Percentiles rank a stretch among this genome's conserved stretches.
These are phyloP conservation scores for Dolichotis patagonum DNA, from an alignment of 2,113 vertebrate genomes.

Conservation along the genomic window DNA sequence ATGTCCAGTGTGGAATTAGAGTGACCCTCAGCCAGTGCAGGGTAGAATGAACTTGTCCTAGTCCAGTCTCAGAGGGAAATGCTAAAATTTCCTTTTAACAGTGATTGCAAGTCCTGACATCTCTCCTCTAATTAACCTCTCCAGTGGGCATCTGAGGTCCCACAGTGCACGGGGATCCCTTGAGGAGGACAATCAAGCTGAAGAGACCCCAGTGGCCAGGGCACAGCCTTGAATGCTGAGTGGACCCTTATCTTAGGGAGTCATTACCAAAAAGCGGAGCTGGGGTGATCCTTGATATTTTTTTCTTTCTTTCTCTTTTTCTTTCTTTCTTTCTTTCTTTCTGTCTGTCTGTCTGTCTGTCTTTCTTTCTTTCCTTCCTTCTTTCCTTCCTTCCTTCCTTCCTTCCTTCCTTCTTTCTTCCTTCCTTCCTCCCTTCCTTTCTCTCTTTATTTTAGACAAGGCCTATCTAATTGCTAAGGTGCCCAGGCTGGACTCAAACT, in stretches of 20 bases:
- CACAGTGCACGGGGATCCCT: background rate
- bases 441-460: background rate
- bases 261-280: background rate
- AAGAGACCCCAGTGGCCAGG: background rate
- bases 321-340: too few relatives aligned
- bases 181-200: background rate
- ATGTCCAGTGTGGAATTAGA: background rate
- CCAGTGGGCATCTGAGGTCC: background rate
- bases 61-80: background rate
- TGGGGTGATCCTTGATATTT: background rate
- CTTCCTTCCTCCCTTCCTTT: too few relatives aligned
- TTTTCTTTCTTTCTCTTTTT: background rate
- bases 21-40: background rate
- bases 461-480: background rate
- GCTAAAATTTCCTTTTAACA: background rate
- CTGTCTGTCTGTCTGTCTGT: too few relatives aligned
- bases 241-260: background rate
- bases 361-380: too few relatives aligned
- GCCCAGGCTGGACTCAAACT: background rate
- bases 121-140: background rate
- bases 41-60: background rate
- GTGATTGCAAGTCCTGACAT: background rate
- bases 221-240: background rate
- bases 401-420: too few relatives aligned
- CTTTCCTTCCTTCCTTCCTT: too few relatives aligned